Conservation (phyloP, 2,888 invertebrate genomes). For the Acanthosepion lycidas region DNA sequence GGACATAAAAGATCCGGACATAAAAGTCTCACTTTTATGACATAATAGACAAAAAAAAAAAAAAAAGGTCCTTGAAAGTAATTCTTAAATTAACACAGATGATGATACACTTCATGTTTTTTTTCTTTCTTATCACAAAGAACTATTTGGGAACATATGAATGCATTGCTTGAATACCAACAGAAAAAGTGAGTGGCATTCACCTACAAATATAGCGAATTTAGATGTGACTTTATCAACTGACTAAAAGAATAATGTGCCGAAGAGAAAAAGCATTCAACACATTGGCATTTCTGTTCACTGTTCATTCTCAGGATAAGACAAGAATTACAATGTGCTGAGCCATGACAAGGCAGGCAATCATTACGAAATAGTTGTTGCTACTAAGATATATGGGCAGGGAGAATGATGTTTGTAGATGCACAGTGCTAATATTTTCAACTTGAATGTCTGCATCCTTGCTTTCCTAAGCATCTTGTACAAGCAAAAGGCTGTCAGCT, state of each 20-base stretch:
- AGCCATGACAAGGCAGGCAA: neutral
- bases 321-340: neutral
- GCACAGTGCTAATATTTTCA: neutral
- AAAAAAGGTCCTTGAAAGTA: no score
- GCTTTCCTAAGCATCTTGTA: neutral
- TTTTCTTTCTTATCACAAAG: neutral
- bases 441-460: neutral
- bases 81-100: no score
- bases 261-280: neutral
- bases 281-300: neutral
- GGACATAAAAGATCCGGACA: no score
- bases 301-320: neutral
- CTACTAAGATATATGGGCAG: neutral
- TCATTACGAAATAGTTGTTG: slow-evolving; percentile 11
- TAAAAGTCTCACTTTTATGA: no score
- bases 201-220: neutral
- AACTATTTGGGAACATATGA: neutral
- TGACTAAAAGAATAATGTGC: neutral
- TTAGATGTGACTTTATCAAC: neutral
- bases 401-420: neutral
- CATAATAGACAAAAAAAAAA: no score
- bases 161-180: neutral
- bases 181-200: neutral
- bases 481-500: neutral
- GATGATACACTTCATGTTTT: no score